Evolutionary conservation across 2,113 vertebrate species (phyloP), one percentile per base, ranked within the genome.

Genomic region (Toxotes chatareus): DNA sequence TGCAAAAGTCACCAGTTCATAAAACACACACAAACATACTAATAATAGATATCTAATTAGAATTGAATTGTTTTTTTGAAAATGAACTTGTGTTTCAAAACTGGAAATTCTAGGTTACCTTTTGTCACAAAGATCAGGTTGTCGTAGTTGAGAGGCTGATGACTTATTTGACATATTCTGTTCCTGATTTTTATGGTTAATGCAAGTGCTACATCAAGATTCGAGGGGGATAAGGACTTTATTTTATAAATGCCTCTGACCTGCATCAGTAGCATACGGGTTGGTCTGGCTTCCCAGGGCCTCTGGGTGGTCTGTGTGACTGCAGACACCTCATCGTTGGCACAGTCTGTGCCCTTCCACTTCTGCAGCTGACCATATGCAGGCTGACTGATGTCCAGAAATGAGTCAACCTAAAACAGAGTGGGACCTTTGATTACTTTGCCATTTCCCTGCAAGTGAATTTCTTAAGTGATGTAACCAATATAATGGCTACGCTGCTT

Each of bases 351-450:
- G 70, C 97, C 97, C 88, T 90, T 95, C 67, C 96, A 84, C 46
- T 95, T 96, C 69, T 99, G 97, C 84, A 99, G 91, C 89, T 99
- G 98, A 46, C 94, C 92, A 83, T 98, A 99, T 0, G 96, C 97
- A 79, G 98, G 96, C 72, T 97, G 97, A 91, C 98, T 98, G 84
- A 99, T 91, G 85, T 99, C 98, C 90, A 97, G 89, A 44, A 98
- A 62, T 5, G 97, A 99, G 94, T 99, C 97, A 74, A 93, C 90
- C 93, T 94, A 60, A 69, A 80, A 79, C 23, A 87, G 44, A 90
- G 66, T 7, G 11, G 16, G 21, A 82, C 16, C 38, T 66, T 46
- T 44, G 17, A 32, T 23, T 49, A 38, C 23, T 4, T 21, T 68
- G 23, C 16, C 16, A n/a, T 80, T 51, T 53, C 38, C 9, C 3